A percentile compares a stretch with the other conserved stretches of the same genome.
phyloP scores from a whole-genome alignment of 2,797 vertebrate genomes.

The Lacerta bilineata region DNA sequence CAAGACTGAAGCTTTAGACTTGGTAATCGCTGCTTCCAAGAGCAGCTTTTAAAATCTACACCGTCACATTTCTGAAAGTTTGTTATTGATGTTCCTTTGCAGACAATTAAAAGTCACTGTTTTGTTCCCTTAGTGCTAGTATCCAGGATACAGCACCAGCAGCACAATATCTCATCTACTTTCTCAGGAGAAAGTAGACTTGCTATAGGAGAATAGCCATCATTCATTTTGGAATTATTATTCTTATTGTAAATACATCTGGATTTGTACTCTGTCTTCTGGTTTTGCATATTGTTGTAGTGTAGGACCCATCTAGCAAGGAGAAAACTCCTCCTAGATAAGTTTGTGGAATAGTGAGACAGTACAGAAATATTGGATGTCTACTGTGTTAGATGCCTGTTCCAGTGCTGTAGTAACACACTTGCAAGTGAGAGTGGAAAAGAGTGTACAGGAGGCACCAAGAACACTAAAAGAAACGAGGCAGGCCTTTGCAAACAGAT shows the following conservation, averaged over 20 bases:
- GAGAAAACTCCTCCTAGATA: background rate
- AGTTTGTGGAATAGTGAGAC: background rate
- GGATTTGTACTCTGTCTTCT: background rate
- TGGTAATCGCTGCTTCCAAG: conserved; percentile 76
- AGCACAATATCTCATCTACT: background rate
- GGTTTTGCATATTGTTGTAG: background rate
- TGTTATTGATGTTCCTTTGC: background rate
- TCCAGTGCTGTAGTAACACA: background rate
- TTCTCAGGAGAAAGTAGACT: background rate
- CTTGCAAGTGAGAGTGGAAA: background rate
- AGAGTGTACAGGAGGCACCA: background rate
- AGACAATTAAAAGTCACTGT: conserved; percentile 15
- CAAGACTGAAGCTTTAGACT: conserved; percentile 79
- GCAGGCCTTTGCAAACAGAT: background rate
- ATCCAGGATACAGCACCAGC: background rate
- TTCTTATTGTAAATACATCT: background rate
- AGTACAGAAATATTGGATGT: background rate
- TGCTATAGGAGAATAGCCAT: conserved; percentile 6
- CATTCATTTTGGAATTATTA: background rate
- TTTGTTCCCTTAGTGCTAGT: background rate
- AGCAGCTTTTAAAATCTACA: conserved; percentile 39
- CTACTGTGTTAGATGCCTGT: background rate
- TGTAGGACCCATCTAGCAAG: background rate
- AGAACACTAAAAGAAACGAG: background rate
- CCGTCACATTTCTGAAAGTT: background rate